Conservation (phyloP, 1,140 invertebrate genomes). For the Propsilocerus akamusi region DNA sequence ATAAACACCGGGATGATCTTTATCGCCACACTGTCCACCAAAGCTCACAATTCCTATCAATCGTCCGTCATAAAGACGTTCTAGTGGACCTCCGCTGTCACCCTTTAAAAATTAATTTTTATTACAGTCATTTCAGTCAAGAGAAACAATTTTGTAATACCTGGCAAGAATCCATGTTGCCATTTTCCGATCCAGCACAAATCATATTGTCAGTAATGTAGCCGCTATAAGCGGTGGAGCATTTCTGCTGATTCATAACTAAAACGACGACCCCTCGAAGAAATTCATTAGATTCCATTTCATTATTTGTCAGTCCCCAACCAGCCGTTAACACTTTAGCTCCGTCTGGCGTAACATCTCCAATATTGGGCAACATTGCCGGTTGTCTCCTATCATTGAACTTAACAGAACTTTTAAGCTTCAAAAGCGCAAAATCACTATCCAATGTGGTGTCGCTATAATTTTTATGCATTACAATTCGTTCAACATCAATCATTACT, state of each 20-base stretch:
- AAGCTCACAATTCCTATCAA: constrained; percentile 37
- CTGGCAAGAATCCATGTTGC: constrained; percentile 38
- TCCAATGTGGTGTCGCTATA: neutral
- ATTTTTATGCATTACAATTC: neutral
- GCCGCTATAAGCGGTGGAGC: neutral
- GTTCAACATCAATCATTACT: neutral
- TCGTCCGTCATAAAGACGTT: constrained; percentile 15
- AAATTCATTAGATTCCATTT: neutral
- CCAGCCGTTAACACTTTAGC: neutral
- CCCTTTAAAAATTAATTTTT: constrained; percentile 19
- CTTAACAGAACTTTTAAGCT: neutral
- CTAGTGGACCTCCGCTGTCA: constrained; percentile 26
- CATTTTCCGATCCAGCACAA: constrained; percentile 38
- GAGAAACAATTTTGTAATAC: constrained; percentile 11
- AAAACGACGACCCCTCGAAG: neutral
- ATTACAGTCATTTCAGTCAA: neutral
- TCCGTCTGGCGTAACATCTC: neutral
- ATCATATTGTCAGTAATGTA: constrained; percentile 33
- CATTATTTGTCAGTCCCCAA: neutral
- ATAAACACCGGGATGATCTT: constrained; percentile 37
- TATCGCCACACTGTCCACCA: constrained; percentile 34
- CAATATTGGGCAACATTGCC: neutral
- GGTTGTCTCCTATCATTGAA: neutral
- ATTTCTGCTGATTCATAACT: neutral
- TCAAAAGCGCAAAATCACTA: neutral